Conservation (phyloP, 2,888 invertebrate species). For the Caenorhabditis afra region DNA sequence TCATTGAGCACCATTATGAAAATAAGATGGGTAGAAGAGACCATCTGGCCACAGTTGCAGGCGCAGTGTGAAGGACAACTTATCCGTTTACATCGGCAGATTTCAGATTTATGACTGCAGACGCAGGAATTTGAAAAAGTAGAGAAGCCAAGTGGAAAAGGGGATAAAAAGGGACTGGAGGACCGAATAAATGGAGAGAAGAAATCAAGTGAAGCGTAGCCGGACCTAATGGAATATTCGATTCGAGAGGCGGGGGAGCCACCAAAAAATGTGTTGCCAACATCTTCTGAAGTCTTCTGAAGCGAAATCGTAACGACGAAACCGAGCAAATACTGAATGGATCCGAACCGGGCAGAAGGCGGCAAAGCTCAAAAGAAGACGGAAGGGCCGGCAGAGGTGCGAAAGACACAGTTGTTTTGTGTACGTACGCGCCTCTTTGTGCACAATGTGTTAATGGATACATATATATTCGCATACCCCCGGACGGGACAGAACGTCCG, state of each 20-base stretch:
- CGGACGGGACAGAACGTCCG: not conserved
- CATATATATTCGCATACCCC: constrained; percentile 16
- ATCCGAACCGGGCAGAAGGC: constrained; percentile 1
- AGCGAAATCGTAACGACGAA: not conserved
- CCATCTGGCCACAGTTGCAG: constrained; percentile 32
- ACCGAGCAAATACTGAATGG: constrained; percentile 4
- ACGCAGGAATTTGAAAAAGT: constrained; percentile 1
- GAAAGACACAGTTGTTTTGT: constrained; percentile 42
- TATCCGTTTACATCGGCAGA: not conserved
- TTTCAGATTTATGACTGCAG: constrained; percentile 8
- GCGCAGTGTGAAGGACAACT: constrained; percentile 16
- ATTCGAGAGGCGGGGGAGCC: not conserved
- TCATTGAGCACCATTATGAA: constrained; percentile 31
- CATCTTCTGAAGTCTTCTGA: constrained; percentile 3
- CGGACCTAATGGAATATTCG: constrained; percentile 48
- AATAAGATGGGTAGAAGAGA: constrained; percentile 18
- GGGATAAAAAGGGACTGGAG: constrained; percentile 24
- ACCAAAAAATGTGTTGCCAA: constrained; percentile 17
- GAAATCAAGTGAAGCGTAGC: constrained; percentile 53
- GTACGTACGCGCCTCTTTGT: constrained; percentile 14
- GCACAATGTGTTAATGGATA: constrained; percentile 59
- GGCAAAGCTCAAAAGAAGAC: constrained; percentile 19
- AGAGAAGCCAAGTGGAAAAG: constrained; percentile 16
- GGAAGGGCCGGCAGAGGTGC: constrained; percentile 7
- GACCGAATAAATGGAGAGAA: constrained; percentile 32